These are phyloP conservation scores for Aeoliscus strigatus DNA, from an alignment of 2,797 vertebrate species.

Conservation along the genomic window DNA sequence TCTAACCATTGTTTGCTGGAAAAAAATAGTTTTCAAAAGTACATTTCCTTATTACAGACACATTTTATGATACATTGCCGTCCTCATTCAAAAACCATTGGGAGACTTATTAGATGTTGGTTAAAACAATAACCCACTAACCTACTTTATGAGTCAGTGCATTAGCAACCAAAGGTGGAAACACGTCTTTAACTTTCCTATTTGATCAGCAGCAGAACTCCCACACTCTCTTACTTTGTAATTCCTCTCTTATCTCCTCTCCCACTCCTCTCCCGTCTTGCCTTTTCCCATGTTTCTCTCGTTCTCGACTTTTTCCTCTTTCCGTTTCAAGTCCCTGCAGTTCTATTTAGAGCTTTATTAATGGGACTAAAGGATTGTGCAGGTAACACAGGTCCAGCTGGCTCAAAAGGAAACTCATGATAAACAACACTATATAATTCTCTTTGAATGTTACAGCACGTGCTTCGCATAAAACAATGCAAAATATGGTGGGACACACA, in stretches of 20 bases:
- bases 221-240: constrained; percentile 57
- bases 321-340: constrained; percentile 31
- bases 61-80: too few relatives aligned
- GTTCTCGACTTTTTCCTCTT: constrained; percentile 8
- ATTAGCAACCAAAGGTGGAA: constrained; percentile 55
- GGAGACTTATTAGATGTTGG: constrained; percentile 47
- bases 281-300: constrained; percentile 27
- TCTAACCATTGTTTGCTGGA: too few relatives aligned
- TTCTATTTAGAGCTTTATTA: constrained; percentile 58
- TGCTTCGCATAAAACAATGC: constrained; percentile 46
- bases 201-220: constrained; percentile 58
- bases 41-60: too few relatives aligned
- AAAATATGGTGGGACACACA: constrained; percentile 51
- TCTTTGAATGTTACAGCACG: constrained; percentile 58
- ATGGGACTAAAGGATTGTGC: constrained; percentile 56
- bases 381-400: constrained; percentile 62
- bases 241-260: constrained; percentile 57
- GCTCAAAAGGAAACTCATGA: constrained; percentile 49
- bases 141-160: constrained; percentile 62
- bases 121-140: constrained; percentile 66
- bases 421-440: constrained; percentile 67
- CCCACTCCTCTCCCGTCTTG: constrained; percentile 55
- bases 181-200: constrained; percentile 50
- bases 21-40: too few relatives aligned
- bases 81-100: constrained; percentile 43